Base-by-base conservation (phyloP, 1,140 invertebrate genomes). In the Melitaea cinxia region DNA sequence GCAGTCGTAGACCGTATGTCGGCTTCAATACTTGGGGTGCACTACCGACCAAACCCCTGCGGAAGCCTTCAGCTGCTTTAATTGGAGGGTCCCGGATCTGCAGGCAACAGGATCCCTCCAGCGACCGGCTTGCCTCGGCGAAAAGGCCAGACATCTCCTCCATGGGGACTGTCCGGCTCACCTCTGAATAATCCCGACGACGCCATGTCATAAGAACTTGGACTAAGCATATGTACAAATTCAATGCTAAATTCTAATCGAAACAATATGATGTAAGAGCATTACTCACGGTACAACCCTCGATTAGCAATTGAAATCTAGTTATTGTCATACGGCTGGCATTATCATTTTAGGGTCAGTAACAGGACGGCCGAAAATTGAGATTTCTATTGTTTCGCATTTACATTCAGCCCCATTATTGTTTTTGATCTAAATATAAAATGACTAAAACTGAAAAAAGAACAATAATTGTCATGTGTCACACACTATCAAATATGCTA, bases 251-350 rank as follows among this genome's bases (percentile, higher is more conserved):
- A 47, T 19, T 23, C 42, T 23, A 47, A 21, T 17, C 42, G 14
- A 30, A 21, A 33, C 49, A 39, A 61, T 26, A 53, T 61, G 49
- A 53, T 61, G 49, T 35, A 39, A 53, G 12, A n/a, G 26, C 54
- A 17, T 61, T 42, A 47, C 9, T 47, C 42, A 39, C 26, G 49
- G 33, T 42, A 14, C 59, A 33, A 37, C 49, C 49, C 59, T 61
- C 47, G 59, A 52, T 61, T 61, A 61, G 59, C 59, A 61, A 61
- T 49, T 61, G 45, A 61, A 61, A 61, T 61, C 59, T 37, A 15
- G 30, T 52, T 54, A 61, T 61, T 53, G 59, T 53, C 59, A 42
- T 61, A 28, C 59, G 21, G 33, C 10, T 21, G 21, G 24, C 59
- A 61, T 53, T 61, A 60, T 52, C 47, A 61, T 61, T 53, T 61